Percentiles rank a stretch among this genome's conserved stretches.
Conservation (phyloP, 2,113 vertebrate species). For the Elgaria multicarinata region DNA sequence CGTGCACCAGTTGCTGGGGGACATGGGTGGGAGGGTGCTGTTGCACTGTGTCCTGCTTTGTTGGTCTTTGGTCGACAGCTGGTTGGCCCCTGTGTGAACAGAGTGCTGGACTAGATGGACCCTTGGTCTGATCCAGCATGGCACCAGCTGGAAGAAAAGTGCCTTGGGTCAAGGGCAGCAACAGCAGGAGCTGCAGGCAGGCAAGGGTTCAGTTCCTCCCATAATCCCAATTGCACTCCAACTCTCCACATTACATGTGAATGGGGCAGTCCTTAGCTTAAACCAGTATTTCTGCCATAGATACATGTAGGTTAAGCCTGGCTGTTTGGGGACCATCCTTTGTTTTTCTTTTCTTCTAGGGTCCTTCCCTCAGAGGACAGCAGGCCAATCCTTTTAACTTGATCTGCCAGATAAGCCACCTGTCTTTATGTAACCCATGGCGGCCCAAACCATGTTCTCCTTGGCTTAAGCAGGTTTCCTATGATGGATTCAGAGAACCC, state of each 20-base stretch:
- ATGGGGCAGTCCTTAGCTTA: neutral
- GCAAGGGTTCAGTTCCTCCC: neutral
- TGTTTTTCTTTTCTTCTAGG: neutral
- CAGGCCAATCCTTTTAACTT: neutral
- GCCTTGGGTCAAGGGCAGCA: neutral
- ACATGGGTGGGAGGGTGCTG: too few species aligned
- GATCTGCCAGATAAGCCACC: neutral
- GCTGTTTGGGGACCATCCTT: neutral
- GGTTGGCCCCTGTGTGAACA: too few species aligned
- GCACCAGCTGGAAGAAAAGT: neutral
- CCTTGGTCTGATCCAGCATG: too few species aligned
- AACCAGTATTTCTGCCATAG: neutral
- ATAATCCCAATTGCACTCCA: too few species aligned
- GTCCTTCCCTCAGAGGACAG: neutral
- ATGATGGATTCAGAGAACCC: neutral
- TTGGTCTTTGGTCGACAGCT: too few species aligned
- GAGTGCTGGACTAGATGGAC: too few species aligned
- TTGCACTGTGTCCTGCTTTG: too few species aligned
- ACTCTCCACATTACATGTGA: neutral
- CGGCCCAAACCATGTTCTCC: neutral
- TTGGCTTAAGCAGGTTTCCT: neutral
- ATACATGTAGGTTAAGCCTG: neutral
- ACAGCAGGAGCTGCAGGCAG: neutral
- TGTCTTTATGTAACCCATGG: slow-evolving; percentile 9
- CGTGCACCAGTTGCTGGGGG: too few species aligned